These are phyloP conservation scores for Pseudomyrmex gracilis DNA, from an alignment of 1,140 invertebrate genomes.

Conservation along the genomic window DNA sequence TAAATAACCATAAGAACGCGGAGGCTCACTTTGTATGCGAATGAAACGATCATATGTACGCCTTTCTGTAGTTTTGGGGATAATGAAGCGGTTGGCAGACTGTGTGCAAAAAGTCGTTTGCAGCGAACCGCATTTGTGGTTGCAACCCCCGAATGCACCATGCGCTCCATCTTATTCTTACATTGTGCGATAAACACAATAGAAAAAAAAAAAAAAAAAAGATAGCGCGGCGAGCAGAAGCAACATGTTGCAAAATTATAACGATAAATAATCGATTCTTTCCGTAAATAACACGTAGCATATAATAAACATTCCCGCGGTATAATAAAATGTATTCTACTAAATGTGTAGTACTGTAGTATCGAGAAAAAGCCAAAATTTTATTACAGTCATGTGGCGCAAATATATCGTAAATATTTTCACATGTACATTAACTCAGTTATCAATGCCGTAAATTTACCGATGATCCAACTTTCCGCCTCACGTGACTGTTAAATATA, in stretches of 20 bases:
- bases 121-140: slow-evolving; percentile 51
- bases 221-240: background rate
- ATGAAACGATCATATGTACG: slow-evolving; percentile 76
- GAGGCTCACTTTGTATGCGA: slow-evolving; percentile 76
- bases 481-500: background rate
- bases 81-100: slow-evolving; percentile 71
- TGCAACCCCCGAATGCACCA: background rate
- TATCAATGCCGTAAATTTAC: slow-evolving; percentile 45
- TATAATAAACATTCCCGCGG: too few species aligned
- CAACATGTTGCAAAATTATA: background rate
- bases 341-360: slow-evolving; percentile 18
- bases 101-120: slow-evolving; percentile 48
- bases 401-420: slow-evolving; percentile 46
- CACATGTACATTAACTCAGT: slow-evolving; percentile 24
- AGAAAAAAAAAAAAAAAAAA: background rate
- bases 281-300: slow-evolving; percentile 8
- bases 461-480: slow-evolving; percentile 12
- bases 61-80: slow-evolving; percentile 67
- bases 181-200: slow-evolving; percentile 10
- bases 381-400: background rate
- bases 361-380: slow-evolving; percentile 33
- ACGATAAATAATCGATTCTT: background rate
- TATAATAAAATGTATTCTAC: slow-evolving; percentile 17
- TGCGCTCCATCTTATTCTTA: slow-evolving; percentile 42
- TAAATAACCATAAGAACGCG: slow-evolving; percentile 81